Base-by-base conservation (phyloP, 2,888 invertebrate genomes). In the Crepidodera aurea region DNA sequence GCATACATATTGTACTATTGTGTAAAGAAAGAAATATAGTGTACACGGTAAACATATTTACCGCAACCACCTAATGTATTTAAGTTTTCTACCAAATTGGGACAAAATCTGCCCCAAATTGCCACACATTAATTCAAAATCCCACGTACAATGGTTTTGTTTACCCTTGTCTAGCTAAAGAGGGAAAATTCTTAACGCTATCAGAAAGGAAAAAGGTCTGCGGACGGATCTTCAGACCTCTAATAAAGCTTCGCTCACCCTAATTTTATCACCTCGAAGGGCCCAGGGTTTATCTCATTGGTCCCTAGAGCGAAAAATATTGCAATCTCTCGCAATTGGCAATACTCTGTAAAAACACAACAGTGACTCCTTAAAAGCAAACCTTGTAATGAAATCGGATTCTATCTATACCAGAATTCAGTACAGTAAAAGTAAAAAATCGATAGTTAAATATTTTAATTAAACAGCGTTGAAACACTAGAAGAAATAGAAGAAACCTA, bases 141-240 rank as follows among this genome's bases (percentile, higher is more conserved):
- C 57, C 27, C 39, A 57, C 48, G 50, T 50, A 48, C 39, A 50
- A 57, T 57, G 57, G 57, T 57, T 57, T 57, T 50, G 57, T 57
- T 57, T 18, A 57, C 57, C 57, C 48, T 57, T 50, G 39, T 57
- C 48, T 50, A 50, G 57, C 29, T 57, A 57, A 57, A 57, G 48
- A 50, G 57, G 57, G 39, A 32, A 50, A 57, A 50, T 57, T 57
- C 57, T 57, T 39, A 48, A 57, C 56, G 48, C 56, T 48, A 57
- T 57, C 57, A 50, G 57, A 40, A 29, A 57, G 48, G 29, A 57
- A 57, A 57, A 57, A 57, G 57, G 57, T 57, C 27, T 39, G 27
- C 48, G 39, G 48, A 48, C 39, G 48, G 37, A 50, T 57, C 57
- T 39, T 50, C 57, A 27, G 48, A 34, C 48, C 57, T 57, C 50